A percentile compares a stretch with the other conserved stretches of the same genome.
Evolutionary conservation across 2,888 invertebrate genomes (phyloP).

Genomic region (Drosophila buzzatii): DNA sequence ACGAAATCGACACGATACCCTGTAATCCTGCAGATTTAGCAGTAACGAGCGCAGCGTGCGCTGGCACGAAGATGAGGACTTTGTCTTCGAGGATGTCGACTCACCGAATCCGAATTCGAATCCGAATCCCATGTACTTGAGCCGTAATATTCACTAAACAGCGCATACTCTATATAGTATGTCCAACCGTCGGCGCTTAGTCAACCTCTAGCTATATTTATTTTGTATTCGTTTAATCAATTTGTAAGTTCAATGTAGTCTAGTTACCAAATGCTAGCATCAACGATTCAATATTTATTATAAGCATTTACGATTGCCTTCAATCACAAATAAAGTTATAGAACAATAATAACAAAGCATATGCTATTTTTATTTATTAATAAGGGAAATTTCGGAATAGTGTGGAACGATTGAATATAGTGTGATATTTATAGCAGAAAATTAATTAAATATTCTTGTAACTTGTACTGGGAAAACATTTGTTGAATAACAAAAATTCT

Average conservation of each 20-base stretch:
- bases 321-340: conserved; percentile 61
- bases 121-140: conserved; percentile 64
- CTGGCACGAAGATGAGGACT: conserved; percentile 82
- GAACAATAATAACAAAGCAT: conserved; percentile 24
- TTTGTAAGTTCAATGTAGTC: conserved; percentile 47
- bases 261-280: conserved; percentile 35
- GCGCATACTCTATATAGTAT: not conserved
- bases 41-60: conserved; percentile 82
- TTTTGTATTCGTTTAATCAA: conserved; percentile 51
- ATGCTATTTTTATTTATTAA: not conserved
- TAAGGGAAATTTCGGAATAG: no score
- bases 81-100: conserved; percentile 84
- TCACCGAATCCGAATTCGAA: conserved; percentile 58
- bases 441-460: no score
- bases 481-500: no score
- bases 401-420: no score
- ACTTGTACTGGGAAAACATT: no score
- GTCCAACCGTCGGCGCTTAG: not conserved
- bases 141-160: conserved; percentile 47
- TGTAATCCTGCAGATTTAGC: conserved; percentile 54
- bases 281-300: conserved; percentile 51
- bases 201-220: conserved; percentile 13
- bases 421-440: no score
- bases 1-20: conserved; percentile 9
- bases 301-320: conserved; percentile 68